These are phyloP conservation scores for Machimus atricapillus DNA, from an alignment of 2,888 invertebrate species.

Conservation along the genomic window DNA sequence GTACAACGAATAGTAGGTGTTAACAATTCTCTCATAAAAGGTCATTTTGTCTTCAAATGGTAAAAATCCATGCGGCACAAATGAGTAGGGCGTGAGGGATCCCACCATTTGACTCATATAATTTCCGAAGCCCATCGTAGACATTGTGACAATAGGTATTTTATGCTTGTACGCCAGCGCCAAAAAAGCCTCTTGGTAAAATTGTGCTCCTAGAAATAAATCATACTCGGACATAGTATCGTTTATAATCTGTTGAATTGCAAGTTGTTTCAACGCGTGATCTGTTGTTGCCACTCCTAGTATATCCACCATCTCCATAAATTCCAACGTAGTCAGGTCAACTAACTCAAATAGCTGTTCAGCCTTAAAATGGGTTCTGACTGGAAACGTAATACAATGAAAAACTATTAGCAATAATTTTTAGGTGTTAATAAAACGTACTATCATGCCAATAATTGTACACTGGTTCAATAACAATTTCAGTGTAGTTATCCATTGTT, in stretches of 20 bases:
- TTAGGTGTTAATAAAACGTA: constrained; percentile 40
- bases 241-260: constrained; percentile 56
- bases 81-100: constrained; percentile 63
- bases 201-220: constrained; percentile 61
- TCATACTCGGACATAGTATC: constrained; percentile 59
- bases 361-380: constrained; percentile 53
- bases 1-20: constrained; percentile 60
- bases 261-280: constrained; percentile 56
- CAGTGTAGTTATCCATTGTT: constrained; percentile 57
- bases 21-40: constrained; percentile 66
- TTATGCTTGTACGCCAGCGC: constrained; percentile 60
- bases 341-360: constrained; percentile 56
- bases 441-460: constrained; percentile 58
- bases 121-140: constrained; percentile 61
- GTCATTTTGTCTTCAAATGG: constrained; percentile 63
- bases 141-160: constrained; percentile 60
- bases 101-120: constrained; percentile 64
- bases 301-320: constrained; percentile 56
- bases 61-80: constrained; percentile 63
- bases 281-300: constrained; percentile 56
- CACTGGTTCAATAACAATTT: constrained; percentile 57
- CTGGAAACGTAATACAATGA: constrained; percentile 48
- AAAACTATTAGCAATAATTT: not conserved
- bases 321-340: constrained; percentile 52
- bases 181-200: constrained; percentile 62